These are phyloP conservation scores for Abscondita cerata DNA, from an alignment of 2,888 invertebrate species.

Conservation along the genomic window DNA sequence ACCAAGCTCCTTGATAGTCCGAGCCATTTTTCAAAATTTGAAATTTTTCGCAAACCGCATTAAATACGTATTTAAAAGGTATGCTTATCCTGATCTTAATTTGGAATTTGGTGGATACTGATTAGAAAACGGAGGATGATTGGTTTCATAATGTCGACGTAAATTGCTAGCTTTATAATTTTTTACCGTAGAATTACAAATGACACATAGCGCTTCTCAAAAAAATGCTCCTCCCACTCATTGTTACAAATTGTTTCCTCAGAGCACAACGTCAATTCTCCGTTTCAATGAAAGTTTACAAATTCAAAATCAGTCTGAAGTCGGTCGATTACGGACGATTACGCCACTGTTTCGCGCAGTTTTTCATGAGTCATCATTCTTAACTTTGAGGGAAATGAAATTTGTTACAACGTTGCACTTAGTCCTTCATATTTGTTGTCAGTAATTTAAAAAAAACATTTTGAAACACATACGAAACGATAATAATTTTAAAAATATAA, in stretches of 20 bases:
- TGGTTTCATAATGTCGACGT: constrained; percentile 29
- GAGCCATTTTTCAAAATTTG: too few species aligned
- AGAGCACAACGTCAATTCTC: constrained; percentile 32
- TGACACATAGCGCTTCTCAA: constrained; percentile 19
- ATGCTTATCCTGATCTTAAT: constrained; percentile 28
- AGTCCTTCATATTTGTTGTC: constrained; percentile 24
- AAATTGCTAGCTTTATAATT: constrained; percentile 27
- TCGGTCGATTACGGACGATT: too few species aligned
- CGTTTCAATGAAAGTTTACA: too few species aligned
- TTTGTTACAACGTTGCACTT: constrained; percentile 1
- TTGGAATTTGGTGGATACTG: constrained; percentile 31
- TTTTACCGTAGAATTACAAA: constrained; percentile 22
- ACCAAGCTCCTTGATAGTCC: too few species aligned
- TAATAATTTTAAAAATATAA: too few species aligned
- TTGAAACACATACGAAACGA: constrained; percentile 30
- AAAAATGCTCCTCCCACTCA: constrained; percentile 28
- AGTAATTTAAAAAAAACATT: constrained; percentile 30
- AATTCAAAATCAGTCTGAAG: too few species aligned
- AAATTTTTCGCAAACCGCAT: too few species aligned
- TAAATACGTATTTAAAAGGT: constrained; percentile 33
- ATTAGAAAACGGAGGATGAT: constrained; percentile 28
- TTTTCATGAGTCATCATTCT: too few species aligned
- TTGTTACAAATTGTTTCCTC: constrained; percentile 21
- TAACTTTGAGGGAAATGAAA: constrained; percentile 7
- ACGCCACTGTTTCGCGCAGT: too few species aligned